These are phyloP conservation scores for Bellardia bayeri DNA, from an alignment of 2,888 invertebrate genomes.

Conservation along the genomic window DNA sequence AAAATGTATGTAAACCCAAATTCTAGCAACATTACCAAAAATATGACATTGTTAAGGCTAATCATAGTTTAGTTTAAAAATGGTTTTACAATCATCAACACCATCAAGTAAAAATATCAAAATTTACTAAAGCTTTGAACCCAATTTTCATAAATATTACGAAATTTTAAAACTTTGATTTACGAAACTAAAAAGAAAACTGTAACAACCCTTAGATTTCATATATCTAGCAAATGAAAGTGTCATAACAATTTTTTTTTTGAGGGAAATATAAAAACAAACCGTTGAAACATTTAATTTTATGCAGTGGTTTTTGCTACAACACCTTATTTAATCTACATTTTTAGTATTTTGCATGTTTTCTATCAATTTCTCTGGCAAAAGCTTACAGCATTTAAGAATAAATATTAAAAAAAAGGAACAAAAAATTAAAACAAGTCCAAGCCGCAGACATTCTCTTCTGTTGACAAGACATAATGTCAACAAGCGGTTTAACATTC, in stretches of 20 bases:
- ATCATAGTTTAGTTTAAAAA: background rate
- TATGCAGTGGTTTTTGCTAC: constrained; percentile 19
- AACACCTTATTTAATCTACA: constrained; percentile 56
- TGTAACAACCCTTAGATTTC: background rate
- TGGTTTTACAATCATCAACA: too few species aligned
- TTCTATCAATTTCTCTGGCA: background rate
- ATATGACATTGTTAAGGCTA: background rate
- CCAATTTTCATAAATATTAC: too few species aligned
- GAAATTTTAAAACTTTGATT: too few species aligned
- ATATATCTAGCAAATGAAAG: constrained; percentile 40
- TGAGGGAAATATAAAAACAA: background rate
- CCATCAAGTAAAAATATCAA: too few species aligned
- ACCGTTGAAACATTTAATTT: constrained; percentile 4
- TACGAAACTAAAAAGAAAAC: too few species aligned
- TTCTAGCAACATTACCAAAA: too few species aligned
- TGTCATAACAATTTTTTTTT: constrained; percentile 39
- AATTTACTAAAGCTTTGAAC: too few species aligned
- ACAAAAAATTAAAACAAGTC: constrained; percentile 57
- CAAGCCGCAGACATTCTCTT: constrained; percentile 71
- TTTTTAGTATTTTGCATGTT: constrained; percentile 22
- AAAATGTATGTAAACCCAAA: background rate
- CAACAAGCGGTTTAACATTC: constrained; percentile 75
- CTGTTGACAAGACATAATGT: constrained; percentile 74
- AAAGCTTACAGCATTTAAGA: constrained; percentile 3
- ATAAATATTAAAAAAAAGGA: constrained; percentile 40